phyloP scores from a whole-genome alignment of 2,888 invertebrate species.

The Drosophila fungiperda region DNA sequence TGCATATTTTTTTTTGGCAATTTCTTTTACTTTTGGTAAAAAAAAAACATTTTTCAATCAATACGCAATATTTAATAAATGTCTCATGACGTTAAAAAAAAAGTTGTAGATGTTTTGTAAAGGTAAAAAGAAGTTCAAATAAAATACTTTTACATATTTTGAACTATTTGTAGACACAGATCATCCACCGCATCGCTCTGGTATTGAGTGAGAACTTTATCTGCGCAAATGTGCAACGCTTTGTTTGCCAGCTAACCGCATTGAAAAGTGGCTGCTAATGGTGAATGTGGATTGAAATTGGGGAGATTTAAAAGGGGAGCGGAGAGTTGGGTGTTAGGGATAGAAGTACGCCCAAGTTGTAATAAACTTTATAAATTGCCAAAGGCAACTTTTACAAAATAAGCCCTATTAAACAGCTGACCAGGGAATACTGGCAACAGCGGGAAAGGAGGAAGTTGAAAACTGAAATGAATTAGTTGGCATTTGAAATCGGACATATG shows the following conservation, averaged over 20 bases:
- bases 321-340: conserved; percentile 5
- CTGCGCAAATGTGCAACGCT: conserved; percentile 79
- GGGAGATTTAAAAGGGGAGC: neutral
- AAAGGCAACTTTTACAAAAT: conserved; percentile 78
- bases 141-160: conserved; percentile 79
- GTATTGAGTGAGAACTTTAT: conserved; percentile 76
- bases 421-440: conserved; percentile 12
- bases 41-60: neutral
- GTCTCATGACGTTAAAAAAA: neutral
- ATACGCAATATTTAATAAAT: neutral
- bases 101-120: neutral
- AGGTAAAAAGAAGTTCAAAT: conserved; percentile 35
- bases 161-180: conserved; percentile 59
- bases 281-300: conserved; percentile 67
- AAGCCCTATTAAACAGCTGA: conserved; percentile 71
- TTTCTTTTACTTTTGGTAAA: neutral
- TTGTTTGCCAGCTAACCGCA: conserved; percentile 79
- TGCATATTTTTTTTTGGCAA: neutral
- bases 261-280: conserved; percentile 81
- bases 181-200: neutral
- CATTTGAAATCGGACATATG: conserved; percentile 56
- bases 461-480: conserved; percentile 61
- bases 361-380: conserved; percentile 76
- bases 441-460: neutral
- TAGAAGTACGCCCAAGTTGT: conserved; percentile 58